phyloP scores from a whole-genome alignment of 1,140 invertebrate species.

The Philopotamus ludificatus region DNA sequence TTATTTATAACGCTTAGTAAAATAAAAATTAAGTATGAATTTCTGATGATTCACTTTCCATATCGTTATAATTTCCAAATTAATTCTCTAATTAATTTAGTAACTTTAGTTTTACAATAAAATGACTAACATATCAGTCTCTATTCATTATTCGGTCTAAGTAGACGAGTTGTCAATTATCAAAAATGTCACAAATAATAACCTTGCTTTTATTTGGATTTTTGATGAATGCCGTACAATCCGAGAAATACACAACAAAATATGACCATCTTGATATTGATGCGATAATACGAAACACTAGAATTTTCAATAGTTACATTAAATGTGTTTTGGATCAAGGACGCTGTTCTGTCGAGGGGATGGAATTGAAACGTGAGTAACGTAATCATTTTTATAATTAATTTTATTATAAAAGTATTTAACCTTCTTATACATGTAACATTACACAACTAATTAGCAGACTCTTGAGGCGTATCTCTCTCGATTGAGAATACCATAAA shows the following conservation, averaged over 20 bases:
- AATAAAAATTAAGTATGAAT: no score
- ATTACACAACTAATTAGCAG: no score
- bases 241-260: slow-evolving; percentile 61
- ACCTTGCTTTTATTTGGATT: background rate
- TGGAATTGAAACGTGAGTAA: slow-evolving; percentile 67
- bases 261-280: slow-evolving; percentile 71
- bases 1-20: no score
- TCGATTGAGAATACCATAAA: background rate
- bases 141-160: no score
- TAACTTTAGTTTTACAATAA: no score
- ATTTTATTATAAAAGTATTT: background rate
- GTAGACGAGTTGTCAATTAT: no score
- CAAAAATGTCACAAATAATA: background rate
- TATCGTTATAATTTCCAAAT: no score
- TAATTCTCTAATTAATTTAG: no score
- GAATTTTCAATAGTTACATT: slow-evolving; percentile 63
- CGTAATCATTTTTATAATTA: background rate
- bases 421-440: background rate
- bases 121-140: no score
- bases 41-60: no score
- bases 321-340: slow-evolving; percentile 68
- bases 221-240: background rate
- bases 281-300: slow-evolving; percentile 64
- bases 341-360: slow-evolving; percentile 68
- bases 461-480: no score